Evolutionary conservation across 2,113 vertebrate species (phyloP).

Genomic region (Oriolus oriolus): DNA sequence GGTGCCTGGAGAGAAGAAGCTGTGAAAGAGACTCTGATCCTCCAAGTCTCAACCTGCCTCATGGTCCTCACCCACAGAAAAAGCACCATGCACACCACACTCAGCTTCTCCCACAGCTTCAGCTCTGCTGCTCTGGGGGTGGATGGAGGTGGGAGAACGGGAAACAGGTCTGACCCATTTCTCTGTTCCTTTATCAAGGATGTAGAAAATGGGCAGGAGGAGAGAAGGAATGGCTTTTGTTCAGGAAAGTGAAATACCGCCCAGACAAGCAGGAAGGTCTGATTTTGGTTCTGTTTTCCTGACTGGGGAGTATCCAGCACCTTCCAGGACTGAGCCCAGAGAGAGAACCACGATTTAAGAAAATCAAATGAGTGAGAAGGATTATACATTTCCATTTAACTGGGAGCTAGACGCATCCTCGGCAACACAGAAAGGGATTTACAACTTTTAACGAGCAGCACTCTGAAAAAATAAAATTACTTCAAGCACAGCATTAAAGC

Average conservation of each 20-base stretch:
- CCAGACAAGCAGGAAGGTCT: background rate
- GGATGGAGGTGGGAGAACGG: background rate
- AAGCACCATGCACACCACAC: background rate
- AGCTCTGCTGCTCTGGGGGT: background rate
- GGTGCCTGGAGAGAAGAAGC: background rate
- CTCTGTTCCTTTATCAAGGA: background rate
- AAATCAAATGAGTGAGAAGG: background rate
- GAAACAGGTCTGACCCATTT: background rate
- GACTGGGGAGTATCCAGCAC: background rate
- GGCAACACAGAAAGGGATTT: background rate
- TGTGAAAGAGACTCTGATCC: background rate
- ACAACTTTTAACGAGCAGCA: conserved; percentile 37
- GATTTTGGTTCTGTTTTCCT: background rate
- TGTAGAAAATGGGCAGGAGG: background rate
- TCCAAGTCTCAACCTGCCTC: background rate
- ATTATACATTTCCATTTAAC: conserved; percentile 33
- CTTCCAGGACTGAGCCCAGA: background rate
- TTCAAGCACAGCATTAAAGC: conserved; percentile 52
- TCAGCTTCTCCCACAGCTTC: background rate
- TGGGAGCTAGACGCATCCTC: background rate
- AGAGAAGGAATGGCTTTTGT: background rate
- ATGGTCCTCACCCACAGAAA: background rate
- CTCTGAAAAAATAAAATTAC: conserved; percentile 52
- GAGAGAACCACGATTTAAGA: background rate
- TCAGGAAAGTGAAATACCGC: background rate